Evolutionary conservation across 2,113 vertebrate genomes (phyloP).

Genomic region (Toxotes jaculatrix): DNA sequence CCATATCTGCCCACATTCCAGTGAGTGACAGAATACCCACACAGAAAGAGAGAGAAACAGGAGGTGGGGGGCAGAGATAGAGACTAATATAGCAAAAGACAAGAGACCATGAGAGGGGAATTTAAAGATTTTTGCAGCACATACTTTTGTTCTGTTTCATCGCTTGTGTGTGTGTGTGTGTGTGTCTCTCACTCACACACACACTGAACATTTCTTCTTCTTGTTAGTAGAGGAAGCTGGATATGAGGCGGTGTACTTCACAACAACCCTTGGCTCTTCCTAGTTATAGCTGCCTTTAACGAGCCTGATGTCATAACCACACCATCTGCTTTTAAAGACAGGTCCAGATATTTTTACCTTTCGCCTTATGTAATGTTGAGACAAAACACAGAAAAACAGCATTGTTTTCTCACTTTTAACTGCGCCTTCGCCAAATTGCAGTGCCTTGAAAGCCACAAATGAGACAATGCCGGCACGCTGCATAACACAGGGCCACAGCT

Average conservation of each 20-base stretch:
- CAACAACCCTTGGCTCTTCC: slow-evolving; percentile 50
- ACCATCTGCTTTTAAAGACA: slow-evolving; percentile 73
- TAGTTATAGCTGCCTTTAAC: slow-evolving; percentile 65
- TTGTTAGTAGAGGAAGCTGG: slow-evolving; percentile 56
- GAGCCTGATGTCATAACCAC: slow-evolving; percentile 73
- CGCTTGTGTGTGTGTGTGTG: background rate
- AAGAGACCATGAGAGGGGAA: slow-evolving; percentile 26
- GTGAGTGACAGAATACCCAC: slow-evolving; percentile 74
- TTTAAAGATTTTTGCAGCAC: slow-evolving; percentile 34
- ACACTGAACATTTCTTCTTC: slow-evolving; percentile 29
- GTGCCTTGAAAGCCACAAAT: slow-evolving; percentile 34
- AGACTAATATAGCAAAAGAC: slow-evolving; percentile 41
- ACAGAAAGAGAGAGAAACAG: slow-evolving; percentile 48
- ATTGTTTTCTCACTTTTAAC: slow-evolving; percentile 36
- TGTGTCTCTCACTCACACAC: slow-evolving; percentile 1
- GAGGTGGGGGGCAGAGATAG: slow-evolving; percentile 37
- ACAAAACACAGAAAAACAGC: slow-evolving; percentile 25
- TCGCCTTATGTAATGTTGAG: slow-evolving; percentile 66
- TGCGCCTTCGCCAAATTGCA: slow-evolving; percentile 28
- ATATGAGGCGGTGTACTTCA: slow-evolving; percentile 49
- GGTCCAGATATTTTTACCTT: slow-evolving; percentile 72
- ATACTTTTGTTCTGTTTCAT: slow-evolving; percentile 34
- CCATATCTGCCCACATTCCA: slow-evolving; percentile 75
- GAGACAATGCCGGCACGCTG: slow-evolving; percentile 42
- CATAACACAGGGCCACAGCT: slow-evolving; percentile 45